These are phyloP conservation scores for Macroteleia sp. DNA, from an alignment of 2,888 invertebrate species.

Conservation along the genomic window DNA sequence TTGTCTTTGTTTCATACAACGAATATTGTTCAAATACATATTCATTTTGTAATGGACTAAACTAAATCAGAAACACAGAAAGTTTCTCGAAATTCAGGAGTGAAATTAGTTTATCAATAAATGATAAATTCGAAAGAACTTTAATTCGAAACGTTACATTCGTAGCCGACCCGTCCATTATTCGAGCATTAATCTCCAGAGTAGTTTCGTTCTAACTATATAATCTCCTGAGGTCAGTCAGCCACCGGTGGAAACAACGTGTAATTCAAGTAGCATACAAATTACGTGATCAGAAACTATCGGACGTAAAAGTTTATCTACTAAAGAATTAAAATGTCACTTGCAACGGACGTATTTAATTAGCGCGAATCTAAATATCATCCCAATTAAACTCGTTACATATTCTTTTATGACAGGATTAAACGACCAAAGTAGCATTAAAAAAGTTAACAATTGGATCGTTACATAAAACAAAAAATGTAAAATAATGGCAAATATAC, in stretches of 20 bases:
- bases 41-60: too few relatives aligned
- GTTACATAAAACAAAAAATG: conserved; percentile 1
- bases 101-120: too few relatives aligned
- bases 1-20: too few relatives aligned
- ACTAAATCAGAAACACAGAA: too few relatives aligned
- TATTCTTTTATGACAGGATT: conserved; percentile 33
- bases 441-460: conserved; percentile 15
- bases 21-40: too few relatives aligned
- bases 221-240: conserved; percentile 50
- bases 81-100: too few relatives aligned
- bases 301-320: conserved; percentile 44
- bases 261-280: conserved; percentile 51
- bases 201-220: conserved; percentile 35
- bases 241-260: conserved; percentile 43
- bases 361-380: conserved; percentile 47
- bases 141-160: too few relatives aligned
- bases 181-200: conserved; percentile 43
- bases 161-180: too few relatives aligned
- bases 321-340: conserved; percentile 58
- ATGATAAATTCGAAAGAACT: too few relatives aligned
- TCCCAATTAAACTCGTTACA: conserved; percentile 41
- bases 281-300: conserved; percentile 52
- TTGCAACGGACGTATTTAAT: conserved; percentile 47
- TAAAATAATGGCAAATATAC: conserved; percentile 21
- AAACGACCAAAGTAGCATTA: conserved; percentile 28